Percentiles rank a stretch among this genome's conserved stretches.
Evolutionary conservation across 1,140 invertebrate species (phyloP).

Genomic region (Aphidius gifuensis): DNA sequence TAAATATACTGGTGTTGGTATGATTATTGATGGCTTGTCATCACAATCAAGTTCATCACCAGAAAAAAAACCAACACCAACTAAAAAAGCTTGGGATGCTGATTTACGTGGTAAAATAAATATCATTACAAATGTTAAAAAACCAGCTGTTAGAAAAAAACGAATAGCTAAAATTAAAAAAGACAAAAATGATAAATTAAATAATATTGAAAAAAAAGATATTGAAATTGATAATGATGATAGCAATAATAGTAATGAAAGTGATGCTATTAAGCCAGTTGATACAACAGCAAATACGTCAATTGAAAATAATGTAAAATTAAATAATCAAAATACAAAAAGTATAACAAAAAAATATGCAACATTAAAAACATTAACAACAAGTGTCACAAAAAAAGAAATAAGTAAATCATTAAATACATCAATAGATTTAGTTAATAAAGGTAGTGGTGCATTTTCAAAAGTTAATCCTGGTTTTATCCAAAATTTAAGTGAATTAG

Average conservation of each 20-base stretch:
- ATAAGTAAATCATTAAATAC: not conserved
- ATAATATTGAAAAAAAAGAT: too few relatives aligned
- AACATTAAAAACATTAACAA: constrained; percentile 40
- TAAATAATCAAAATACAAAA: constrained; percentile 18
- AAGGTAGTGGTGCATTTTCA: not conserved
- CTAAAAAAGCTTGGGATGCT: constrained; percentile 37
- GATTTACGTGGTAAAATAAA: constrained; percentile 39
- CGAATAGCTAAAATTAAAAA: too few relatives aligned
- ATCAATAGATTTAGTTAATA: constrained; percentile 11
- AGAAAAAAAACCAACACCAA: constrained; percentile 5
- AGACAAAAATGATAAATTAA: too few relatives aligned
- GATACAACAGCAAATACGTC: too few relatives aligned
- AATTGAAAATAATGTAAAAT: too few relatives aligned
- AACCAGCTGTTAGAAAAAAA: too few relatives aligned
- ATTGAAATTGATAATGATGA: too few relatives aligned
- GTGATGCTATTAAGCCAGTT: too few relatives aligned
- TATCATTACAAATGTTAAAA: not conserved
- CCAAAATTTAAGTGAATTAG: constrained; percentile 27
- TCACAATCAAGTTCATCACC: constrained; percentile 23
- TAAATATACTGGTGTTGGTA: constrained; percentile 46
- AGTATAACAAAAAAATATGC: constrained; percentile 44
- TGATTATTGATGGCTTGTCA: constrained; percentile 40
- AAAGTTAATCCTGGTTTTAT: constrained; percentile 33
- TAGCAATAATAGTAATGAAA: too few relatives aligned
- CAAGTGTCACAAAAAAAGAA: constrained; percentile 26